Conservation (phyloP, 1,140 invertebrate genomes). For the Onthophagus taurus region DNA sequence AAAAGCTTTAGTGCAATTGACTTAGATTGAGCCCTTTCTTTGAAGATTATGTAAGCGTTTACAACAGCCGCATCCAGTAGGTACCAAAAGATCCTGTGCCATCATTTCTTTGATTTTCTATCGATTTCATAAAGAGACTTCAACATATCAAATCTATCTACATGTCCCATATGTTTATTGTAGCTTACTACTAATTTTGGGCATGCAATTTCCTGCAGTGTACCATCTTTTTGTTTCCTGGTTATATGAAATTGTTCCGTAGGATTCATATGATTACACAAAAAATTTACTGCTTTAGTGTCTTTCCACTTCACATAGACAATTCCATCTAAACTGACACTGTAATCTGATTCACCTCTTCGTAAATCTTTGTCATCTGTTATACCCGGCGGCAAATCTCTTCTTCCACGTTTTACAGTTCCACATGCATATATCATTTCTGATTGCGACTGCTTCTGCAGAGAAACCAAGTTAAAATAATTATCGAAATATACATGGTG, state of each 20-base stretch:
- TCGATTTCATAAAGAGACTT: slow-evolving; percentile 31
- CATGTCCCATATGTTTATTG: slow-evolving; percentile 34
- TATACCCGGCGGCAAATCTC: slow-evolving; percentile 20
- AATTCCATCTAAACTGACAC: slow-evolving; percentile 28
- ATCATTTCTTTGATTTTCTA: slow-evolving; percentile 35
- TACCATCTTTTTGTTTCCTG: slow-evolving; percentile 13
- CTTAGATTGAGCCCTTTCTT: slow-evolving; percentile 10
- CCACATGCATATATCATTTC: slow-evolving; percentile 25
- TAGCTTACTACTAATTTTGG: slow-evolving; percentile 29
- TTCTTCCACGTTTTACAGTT: slow-evolving; percentile 31
- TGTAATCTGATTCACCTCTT: slow-evolving; percentile 30
- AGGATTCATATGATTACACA: slow-evolving; percentile 34
- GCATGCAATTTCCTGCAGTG: slow-evolving; percentile 23
- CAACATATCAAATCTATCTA: slow-evolving; percentile 36
- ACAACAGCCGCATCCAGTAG: slow-evolving; percentile 20
- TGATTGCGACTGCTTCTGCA: background rate
- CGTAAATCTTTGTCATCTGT: slow-evolving; percentile 30
- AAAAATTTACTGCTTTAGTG: slow-evolving; percentile 32
- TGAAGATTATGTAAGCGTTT: slow-evolving; percentile 18
- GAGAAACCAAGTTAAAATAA: slow-evolving; percentile 11
- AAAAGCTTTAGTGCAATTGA: slow-evolving; percentile 15
- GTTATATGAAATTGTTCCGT: background rate
- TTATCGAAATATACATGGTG: slow-evolving; percentile 18
- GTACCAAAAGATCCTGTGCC: slow-evolving; percentile 20
- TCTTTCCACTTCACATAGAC: slow-evolving; percentile 35